A percentile compares a stretch with the other conserved stretches of the same genome.
phyloP scores from a whole-genome alignment of 2,888 invertebrate genomes.

The Aspidiotus rigidus region DNA sequence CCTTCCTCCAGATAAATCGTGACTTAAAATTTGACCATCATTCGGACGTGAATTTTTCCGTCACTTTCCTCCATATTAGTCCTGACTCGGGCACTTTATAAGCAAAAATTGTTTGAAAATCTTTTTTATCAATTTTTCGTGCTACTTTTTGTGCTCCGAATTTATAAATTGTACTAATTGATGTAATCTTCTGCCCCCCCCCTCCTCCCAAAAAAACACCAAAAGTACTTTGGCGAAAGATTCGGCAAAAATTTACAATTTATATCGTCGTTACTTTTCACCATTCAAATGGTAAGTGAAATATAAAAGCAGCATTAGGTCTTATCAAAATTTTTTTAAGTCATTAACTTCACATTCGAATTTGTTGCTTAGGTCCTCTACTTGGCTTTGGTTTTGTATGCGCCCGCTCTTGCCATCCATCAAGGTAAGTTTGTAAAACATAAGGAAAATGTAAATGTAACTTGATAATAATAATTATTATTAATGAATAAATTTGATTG shows the following conservation, averaged over 20 bases:
- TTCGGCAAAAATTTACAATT: slow-evolving; percentile 42
- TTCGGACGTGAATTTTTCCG: too few species aligned
- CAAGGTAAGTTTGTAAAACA: slow-evolving; percentile 41
- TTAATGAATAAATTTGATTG: slow-evolving; percentile 36
- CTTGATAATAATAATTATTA: neutral
- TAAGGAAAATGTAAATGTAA: neutral
- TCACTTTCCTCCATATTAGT: too few species aligned
- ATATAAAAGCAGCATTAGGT: too few species aligned
- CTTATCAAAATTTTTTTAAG: neutral
- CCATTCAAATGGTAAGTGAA: slow-evolving; percentile 42
- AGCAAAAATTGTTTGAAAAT: neutral
- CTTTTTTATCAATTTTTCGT: neutral
- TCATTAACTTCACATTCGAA: too few species aligned
- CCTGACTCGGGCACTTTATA: too few species aligned
- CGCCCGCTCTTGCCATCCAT: slow-evolving; percentile 49
- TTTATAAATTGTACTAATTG: neutral
- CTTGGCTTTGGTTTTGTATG: slow-evolving; percentile 51
- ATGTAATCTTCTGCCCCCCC: slow-evolving; percentile 8
- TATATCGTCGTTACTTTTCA: slow-evolving; percentile 41
- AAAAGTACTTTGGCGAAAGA: slow-evolving; percentile 43
- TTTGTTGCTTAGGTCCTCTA: slow-evolving; percentile 39
- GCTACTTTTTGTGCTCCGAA: neutral
- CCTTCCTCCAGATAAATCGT: too few species aligned
- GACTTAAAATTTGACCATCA: too few species aligned
- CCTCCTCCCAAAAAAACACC: slow-evolving; percentile 22